These are phyloP conservation scores for Parnassius orleans DNA, from an alignment of 2,888 invertebrate species.

Conservation along the genomic window DNA sequence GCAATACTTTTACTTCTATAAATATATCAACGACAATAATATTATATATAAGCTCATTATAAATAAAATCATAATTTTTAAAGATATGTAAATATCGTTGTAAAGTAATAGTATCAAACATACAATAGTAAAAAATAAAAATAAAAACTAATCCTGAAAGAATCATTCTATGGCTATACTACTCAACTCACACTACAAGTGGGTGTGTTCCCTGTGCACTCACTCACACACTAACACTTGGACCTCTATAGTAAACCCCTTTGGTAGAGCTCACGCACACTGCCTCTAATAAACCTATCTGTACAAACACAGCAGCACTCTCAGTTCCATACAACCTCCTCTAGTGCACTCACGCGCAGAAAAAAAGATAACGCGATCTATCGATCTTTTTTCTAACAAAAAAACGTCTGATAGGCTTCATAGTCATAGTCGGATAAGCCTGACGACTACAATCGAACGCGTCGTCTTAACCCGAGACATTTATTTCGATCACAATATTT, in stretches of 20 bases:
- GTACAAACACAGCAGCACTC: conserved; percentile 75
- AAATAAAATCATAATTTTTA: too few species aligned
- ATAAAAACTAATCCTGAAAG: conserved; percentile 19
- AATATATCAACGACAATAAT: too few species aligned
- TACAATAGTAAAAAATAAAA: not conserved
- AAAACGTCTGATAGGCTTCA: conserved; percentile 61
- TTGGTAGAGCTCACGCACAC: conserved; percentile 62
- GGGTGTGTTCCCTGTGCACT: conserved; percentile 71
- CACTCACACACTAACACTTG: conserved; percentile 58
- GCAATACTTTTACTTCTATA: too few species aligned
- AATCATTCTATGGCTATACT: conserved; percentile 46
- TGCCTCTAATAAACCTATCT: conserved; percentile 48
- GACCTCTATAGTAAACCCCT: conserved; percentile 63
- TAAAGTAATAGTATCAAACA: not conserved
- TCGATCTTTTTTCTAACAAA: conserved; percentile 76
- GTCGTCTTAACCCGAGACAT: conserved; percentile 52
- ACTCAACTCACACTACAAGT: conserved; percentile 60
- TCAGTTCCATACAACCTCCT: conserved; percentile 78
- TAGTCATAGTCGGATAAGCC: conserved; percentile 66
- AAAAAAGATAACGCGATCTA: conserved; percentile 79
- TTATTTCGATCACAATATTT: conserved; percentile 69
- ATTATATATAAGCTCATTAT: too few species aligned
- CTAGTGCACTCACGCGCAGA: conserved; percentile 80
- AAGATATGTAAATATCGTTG: too few species aligned
- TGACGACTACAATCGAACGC: conserved; percentile 70